phyloP scores from a whole-genome alignment of 1,140 invertebrate species.

The Triops cancriformis region DNA sequence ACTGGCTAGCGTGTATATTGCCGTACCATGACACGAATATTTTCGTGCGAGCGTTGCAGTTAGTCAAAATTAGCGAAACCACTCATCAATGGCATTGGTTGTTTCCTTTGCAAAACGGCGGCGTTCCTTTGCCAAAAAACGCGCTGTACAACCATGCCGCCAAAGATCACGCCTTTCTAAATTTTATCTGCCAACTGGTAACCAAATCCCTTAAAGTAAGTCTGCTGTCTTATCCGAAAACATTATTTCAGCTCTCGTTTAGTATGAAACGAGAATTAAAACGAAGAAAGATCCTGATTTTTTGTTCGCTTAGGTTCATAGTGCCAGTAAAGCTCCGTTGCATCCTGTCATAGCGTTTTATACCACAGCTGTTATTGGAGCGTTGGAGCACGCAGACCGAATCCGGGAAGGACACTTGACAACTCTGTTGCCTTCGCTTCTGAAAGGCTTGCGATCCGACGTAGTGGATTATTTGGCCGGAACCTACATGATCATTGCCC shows the following conservation, averaged over 20 bases:
- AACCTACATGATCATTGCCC: slow-evolving; percentile 62
- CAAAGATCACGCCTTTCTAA: slow-evolving; percentile 57
- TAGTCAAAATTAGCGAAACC: slow-evolving; percentile 53
- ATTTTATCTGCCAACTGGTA: slow-evolving; percentile 62
- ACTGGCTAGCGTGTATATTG: slow-evolving; percentile 66
- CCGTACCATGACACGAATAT: slow-evolving; percentile 86
- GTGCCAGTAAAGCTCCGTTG: slow-evolving; percentile 48
- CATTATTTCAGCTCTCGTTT: not conserved
- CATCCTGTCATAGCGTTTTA: slow-evolving; percentile 68
- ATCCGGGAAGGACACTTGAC: slow-evolving; percentile 60
- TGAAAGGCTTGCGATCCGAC: slow-evolving; percentile 56
- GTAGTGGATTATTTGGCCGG: slow-evolving; percentile 60
- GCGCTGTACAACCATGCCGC: slow-evolving; percentile 62
- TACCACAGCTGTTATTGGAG: slow-evolving; percentile 58
- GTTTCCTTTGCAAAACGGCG: slow-evolving; percentile 57
- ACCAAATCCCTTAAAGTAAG: slow-evolving; percentile 52
- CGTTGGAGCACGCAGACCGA: slow-evolving; percentile 46
- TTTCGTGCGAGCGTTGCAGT: slow-evolving; percentile 72
- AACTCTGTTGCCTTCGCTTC: slow-evolving; percentile 57
- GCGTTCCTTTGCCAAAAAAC: slow-evolving; percentile 57
- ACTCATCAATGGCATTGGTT: slow-evolving; percentile 71
- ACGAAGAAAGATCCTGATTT: not conserved
- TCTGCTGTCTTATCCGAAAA: no score
- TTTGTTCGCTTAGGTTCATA: slow-evolving; percentile 37
- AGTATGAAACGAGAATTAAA: not conserved